A percentile compares a stretch with the other conserved stretches of the same genome.
phyloP scores from a whole-genome alignment of 1,140 invertebrate species.

The Acyrthosiphon pisum region DNA sequence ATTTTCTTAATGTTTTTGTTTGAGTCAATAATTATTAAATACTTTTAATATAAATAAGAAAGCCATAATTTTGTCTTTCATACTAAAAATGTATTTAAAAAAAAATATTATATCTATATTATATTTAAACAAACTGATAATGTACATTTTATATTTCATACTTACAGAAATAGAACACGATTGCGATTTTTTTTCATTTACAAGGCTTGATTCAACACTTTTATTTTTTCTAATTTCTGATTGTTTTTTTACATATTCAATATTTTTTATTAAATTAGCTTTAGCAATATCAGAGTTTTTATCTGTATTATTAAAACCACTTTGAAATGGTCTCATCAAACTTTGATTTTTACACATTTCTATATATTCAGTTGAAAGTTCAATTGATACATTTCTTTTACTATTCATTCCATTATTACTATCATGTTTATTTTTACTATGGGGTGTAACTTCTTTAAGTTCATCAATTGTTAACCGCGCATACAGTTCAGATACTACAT shows the following conservation, averaged over 20 bases:
- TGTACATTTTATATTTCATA: neutral
- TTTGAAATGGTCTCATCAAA: neutral
- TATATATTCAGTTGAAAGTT: neutral
- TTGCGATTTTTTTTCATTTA: neutral
- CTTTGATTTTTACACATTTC: neutral
- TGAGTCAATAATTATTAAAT: neutral
- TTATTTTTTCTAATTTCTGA: neutral
- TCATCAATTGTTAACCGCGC: neutral
- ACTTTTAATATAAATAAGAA: neutral
- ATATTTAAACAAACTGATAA: neutral
- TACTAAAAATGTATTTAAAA: neutral
- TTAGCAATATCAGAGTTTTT: neutral
- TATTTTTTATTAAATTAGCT: neutral
- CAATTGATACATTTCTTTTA: neutral
- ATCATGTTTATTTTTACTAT: neutral
- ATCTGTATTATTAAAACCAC: neutral
- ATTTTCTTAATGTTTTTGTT: neutral
- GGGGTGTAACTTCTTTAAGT: neutral
- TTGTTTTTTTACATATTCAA: neutral
- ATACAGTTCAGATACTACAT: neutral
- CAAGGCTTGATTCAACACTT: too few relatives aligned
- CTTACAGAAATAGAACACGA: neutral
- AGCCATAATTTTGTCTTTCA: neutral
- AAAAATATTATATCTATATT: too few relatives aligned
- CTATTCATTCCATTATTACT: neutral